phyloP scores from a whole-genome alignment of 2,888 invertebrate species.

The Melanostoma scalare region DNA sequence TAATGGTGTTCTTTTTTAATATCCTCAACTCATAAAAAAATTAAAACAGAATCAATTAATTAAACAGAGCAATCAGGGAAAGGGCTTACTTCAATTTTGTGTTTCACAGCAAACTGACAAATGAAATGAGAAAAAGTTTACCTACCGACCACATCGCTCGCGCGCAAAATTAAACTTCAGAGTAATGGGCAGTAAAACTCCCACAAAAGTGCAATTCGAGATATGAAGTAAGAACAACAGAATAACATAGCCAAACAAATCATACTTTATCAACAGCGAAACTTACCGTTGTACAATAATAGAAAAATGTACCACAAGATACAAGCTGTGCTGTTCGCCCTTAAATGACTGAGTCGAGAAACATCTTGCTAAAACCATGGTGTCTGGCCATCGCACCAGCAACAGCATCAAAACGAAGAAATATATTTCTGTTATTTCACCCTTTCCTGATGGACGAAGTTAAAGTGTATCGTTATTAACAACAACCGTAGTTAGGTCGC shows the following conservation, averaged over 20 bases:
- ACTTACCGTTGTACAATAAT: slow-evolving; percentile 49
- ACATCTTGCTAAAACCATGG: not conserved
- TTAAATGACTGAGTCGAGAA: slow-evolving; percentile 16
- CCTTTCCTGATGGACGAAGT: not conserved
- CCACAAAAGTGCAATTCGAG: slow-evolving; percentile 47
- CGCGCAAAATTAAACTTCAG: slow-evolving; percentile 14
- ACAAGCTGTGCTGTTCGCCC: slow-evolving; percentile 8
- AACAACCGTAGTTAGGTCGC: slow-evolving; percentile 46
- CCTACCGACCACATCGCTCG: too few species aligned
- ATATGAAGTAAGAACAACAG: slow-evolving; percentile 53
- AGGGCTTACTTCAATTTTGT: slow-evolving; percentile 47
- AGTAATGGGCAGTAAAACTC: slow-evolving; percentile 59
- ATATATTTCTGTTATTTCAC: too few species aligned
- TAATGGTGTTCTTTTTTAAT: too few species aligned
- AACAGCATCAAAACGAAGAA: not conserved
- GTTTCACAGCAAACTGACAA: slow-evolving; percentile 29
- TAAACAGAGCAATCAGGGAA: slow-evolving; percentile 28
- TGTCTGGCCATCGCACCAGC: slow-evolving; percentile 10
- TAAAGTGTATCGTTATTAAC: slow-evolving; percentile 46
- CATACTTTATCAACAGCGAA: slow-evolving; percentile 64
- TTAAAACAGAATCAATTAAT: slow-evolving; percentile 48
- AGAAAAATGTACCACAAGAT: not conserved
- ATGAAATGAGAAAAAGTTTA: not conserved
- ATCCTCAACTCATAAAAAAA: not conserved
- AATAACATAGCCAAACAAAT: slow-evolving; percentile 65